Base-by-base conservation (phyloP, 2,797 vertebrate species). In the Bradypus variegatus region DNA sequence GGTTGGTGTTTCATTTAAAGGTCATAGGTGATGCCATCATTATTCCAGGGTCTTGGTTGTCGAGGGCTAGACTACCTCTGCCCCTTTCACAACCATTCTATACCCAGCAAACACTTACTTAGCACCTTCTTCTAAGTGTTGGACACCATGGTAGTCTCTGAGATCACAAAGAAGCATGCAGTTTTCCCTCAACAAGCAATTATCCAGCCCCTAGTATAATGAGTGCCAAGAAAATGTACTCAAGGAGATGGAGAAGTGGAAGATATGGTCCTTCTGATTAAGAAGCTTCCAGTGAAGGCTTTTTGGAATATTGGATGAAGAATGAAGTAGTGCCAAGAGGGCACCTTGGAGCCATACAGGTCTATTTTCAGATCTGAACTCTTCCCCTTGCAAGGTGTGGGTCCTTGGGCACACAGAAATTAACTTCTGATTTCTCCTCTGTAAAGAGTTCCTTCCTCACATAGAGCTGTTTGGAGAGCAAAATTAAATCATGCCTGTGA, bases 181-280 rank as follows among this genome's bases (percentile, higher is more conserved):
- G 3, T 12, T 45, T 82, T 72, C 58, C 36, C 23, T 67, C 25
- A 81, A 48, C 9, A 13, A 72, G 18, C 41, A 72, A 41, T 6
- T 19, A 16, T 53, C 69, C 41, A 64, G 13, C 15, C 3, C 5
- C 5, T 7, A 7, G 27, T 6, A 19, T 31, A 25, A 67, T 33
- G 10, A n/a, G 21, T 1, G 0, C 25, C 12, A 33, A 13, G 4
- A 12, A 50, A 38, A 5, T 5, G 15, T 8, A 8, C 45, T 38
- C 53, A 6, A 77, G 27, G 36, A 62, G 8, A 25, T 10, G n/a
- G 31, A 19, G 19, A 21, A 31, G 31, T 10, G 29, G 6, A 6
- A 31, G 31, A 1, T 3, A 14, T 1, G 41, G 23, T 25, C 13
- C 64, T 55, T 25, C 10, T 25, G 50, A 6, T 2, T 0, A 13